phyloP scores from a whole-genome alignment of 92 coral and sea anemone genomes.

The Paragorgia papillata region DNA sequence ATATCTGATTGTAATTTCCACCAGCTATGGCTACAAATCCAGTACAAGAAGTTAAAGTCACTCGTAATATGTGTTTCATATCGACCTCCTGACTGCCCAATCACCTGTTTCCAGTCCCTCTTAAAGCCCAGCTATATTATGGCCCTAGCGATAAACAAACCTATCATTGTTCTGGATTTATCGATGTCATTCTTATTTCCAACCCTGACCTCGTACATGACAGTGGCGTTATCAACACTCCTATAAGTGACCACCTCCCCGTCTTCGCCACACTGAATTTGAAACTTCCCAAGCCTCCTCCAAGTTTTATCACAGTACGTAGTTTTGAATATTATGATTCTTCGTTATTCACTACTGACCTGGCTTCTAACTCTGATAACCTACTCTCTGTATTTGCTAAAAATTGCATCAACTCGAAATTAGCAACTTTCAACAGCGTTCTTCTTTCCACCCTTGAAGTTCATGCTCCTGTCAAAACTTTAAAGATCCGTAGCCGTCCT shows the following conservation, averaged over 20 bases:
- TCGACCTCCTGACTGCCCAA: slow-evolving; percentile 65
- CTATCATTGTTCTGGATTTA: slow-evolving; percentile 55
- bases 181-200: no score
- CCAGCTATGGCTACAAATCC: slow-evolving; percentile 59
- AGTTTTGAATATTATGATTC: slow-evolving; percentile 41
- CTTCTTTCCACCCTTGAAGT: slow-evolving; percentile 37
- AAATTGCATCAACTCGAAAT: slow-evolving; percentile 27
- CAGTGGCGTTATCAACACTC: no score
- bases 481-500: slow-evolving; percentile 43
- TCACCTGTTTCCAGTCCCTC: slow-evolving; percentile 60
- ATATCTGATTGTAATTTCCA: slow-evolving; percentile 57
- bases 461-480: slow-evolving; percentile 32
- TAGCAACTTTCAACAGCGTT: slow-evolving; percentile 24
- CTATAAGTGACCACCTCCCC: slow-evolving; percentile 37
- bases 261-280: slow-evolving; percentile 43
- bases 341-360: slow-evolving; percentile 33
- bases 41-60: slow-evolving; percentile 53
- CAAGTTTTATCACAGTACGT: slow-evolving; percentile 30
- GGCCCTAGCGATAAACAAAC: slow-evolving; percentile 58
- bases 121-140: slow-evolving; percentile 63
- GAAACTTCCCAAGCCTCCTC: slow-evolving; percentile 48
- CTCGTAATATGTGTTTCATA: slow-evolving; percentile 53
- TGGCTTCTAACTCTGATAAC: slow-evolving; percentile 23
- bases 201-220: no score
- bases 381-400: slow-evolving; percentile 33